These are phyloP conservation scores for Chaetodon trifasciatus DNA, from an alignment of 2,797 vertebrate species.

Conservation along the genomic window DNA sequence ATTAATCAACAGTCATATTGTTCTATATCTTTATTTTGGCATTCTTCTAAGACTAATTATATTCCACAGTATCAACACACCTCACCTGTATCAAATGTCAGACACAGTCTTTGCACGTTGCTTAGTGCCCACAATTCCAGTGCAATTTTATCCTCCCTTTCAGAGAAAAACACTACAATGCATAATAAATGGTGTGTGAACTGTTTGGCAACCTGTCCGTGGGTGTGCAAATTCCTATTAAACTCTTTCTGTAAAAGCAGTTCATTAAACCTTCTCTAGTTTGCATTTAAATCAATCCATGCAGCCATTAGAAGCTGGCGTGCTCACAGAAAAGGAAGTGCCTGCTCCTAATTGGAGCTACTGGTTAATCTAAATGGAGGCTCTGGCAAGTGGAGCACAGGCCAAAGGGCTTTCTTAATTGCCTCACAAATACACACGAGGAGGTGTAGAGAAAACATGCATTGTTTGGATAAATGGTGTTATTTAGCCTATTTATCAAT, in stretches of 20 bases:
- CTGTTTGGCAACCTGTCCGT: constrained; percentile 79
- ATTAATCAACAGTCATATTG: background rate
- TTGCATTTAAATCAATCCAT: constrained; percentile 89
- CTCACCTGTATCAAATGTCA: constrained; percentile 31
- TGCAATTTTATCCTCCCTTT: constrained; percentile 45
- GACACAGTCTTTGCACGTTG: constrained; percentile 4
- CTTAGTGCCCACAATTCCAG: constrained; percentile 44
- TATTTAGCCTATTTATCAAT: constrained; percentile 59
- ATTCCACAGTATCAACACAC: constrained; percentile 32
- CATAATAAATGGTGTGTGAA: constrained; percentile 82
- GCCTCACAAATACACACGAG: constrained; percentile 73
- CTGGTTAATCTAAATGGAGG: constrained; percentile 86
- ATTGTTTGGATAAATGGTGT: constrained; percentile 59
- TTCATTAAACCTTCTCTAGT: constrained; percentile 88
- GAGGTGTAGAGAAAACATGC: constrained; percentile 48
- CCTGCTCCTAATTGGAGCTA: constrained; percentile 81
- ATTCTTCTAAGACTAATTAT: constrained; percentile 15
- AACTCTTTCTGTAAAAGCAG: constrained; percentile 84
- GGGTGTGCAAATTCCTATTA: constrained; percentile 84
- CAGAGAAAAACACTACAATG: constrained; percentile 74
- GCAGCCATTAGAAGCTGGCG: constrained; percentile 84
- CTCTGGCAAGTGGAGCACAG: constrained; percentile 78
- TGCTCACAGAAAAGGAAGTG: constrained; percentile 75
- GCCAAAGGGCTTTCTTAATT: constrained; percentile 87
- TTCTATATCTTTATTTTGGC: background rate